Percentiles rank a stretch among this genome's conserved stretches.
Conservation (phyloP, 2,888 invertebrate genomes). For the Nephrotoma appendiculata region DNA sequence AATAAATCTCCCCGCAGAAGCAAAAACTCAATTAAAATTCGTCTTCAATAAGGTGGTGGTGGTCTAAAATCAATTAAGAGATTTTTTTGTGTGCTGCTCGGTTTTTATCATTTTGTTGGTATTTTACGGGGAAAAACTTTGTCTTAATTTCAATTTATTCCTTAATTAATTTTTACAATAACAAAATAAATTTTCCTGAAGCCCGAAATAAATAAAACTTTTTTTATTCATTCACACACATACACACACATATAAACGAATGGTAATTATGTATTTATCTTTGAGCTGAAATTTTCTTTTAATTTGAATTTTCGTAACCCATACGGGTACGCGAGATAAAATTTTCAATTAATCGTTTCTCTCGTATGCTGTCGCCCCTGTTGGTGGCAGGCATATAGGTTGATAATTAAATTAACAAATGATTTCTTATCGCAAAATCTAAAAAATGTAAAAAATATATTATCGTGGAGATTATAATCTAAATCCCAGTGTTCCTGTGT, state of each 20-base stretch:
- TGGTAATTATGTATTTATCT: not conserved
- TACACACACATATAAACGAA: not conserved
- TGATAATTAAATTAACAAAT: not conserved
- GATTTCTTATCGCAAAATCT: not conserved
- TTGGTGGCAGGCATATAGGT: not conserved
- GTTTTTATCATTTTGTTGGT: not conserved
- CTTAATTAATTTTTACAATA: not conserved
- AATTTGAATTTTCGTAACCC: not conserved
- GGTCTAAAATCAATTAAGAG: not conserved
- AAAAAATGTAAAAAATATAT: not conserved
- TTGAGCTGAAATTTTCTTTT: not conserved
- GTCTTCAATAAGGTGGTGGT: not conserved
- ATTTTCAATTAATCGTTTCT: not conserved
- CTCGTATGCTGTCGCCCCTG: not conserved
- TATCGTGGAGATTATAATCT: not conserved
- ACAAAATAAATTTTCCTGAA: not conserved
- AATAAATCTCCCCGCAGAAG: not conserved
- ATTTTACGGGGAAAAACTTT: not conserved
- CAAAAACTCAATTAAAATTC: not conserved
- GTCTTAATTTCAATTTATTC: not conserved
- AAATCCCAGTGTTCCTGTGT: not conserved
- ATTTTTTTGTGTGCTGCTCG: not conserved
- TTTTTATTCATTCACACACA: not conserved
- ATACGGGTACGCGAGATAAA: not conserved
- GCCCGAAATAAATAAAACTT: not conserved